Evolutionary conservation across 1,140 invertebrate species (phyloP).

Genomic region (Sesamia nonagrioides): DNA sequence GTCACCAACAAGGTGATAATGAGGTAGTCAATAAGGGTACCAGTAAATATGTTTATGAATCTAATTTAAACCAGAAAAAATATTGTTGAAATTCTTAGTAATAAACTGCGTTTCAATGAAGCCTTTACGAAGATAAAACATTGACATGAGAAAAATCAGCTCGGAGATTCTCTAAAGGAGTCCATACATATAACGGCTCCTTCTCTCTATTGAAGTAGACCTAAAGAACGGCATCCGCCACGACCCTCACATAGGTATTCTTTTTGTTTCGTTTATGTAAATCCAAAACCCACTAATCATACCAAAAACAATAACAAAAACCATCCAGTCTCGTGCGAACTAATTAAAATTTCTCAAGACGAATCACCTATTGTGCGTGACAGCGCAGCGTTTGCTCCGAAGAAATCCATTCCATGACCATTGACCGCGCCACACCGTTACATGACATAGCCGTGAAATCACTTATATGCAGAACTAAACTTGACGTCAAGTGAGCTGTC

Average conservation of each 20-base stretch:
- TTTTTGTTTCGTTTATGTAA: neutral
- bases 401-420: conserved; percentile 54
- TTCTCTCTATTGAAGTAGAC: too few species aligned
- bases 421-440: conserved; percentile 57
- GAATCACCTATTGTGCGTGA: conserved; percentile 61
- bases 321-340: conserved; percentile 56
- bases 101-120: too few species aligned
- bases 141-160: too few species aligned
- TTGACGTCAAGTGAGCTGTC: neutral
- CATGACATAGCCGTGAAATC: conserved; percentile 51
- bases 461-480: conserved; percentile 42
- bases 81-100: neutral
- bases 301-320: conserved; percentile 36
- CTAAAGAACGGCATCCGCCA: too few species aligned
- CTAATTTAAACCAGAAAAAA: neutral
- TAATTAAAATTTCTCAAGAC: conserved; percentile 57
- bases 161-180: too few species aligned
- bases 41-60: neutral
- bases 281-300: neutral
- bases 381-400: conserved; percentile 50
- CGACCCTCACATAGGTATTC: too few species aligned
- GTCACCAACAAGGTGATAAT: too few species aligned
- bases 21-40: too few species aligned
- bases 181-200: too few species aligned
- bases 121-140: too few species aligned